phyloP scores from a whole-genome alignment of 2,888 invertebrate species.

The Anoplius nigerrimus region DNA sequence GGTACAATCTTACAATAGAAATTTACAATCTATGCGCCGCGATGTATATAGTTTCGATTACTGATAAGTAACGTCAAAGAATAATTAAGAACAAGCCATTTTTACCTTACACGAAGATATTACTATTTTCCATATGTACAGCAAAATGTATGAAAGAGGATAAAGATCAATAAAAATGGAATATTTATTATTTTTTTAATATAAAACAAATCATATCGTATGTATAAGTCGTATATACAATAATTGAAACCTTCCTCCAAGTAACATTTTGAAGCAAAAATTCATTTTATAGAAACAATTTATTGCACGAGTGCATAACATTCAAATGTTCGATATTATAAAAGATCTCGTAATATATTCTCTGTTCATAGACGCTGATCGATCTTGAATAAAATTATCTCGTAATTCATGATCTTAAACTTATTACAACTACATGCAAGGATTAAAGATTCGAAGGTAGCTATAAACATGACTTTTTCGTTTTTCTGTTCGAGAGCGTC shows the following conservation, averaged over 20 bases:
- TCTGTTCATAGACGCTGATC: constrained; percentile 34
- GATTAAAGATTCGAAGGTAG: background rate
- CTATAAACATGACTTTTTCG: constrained; percentile 4
- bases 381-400: constrained; percentile 36
- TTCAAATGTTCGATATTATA: constrained; percentile 41
- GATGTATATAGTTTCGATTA: no score
- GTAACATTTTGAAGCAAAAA: constrained; percentile 56
- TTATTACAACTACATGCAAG: constrained; percentile 6
- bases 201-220: constrained; percentile 68
- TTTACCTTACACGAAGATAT: constrained; percentile 7
- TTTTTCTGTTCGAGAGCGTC: background rate
- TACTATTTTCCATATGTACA: constrained; percentile 7
- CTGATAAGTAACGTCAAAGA: background rate
- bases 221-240: constrained; percentile 70
- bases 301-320: constrained; percentile 59
- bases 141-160: constrained; percentile 34
- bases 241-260: constrained; percentile 69
- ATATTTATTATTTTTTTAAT: constrained; percentile 61
- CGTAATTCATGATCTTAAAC: constrained; percentile 26
- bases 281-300: constrained; percentile 44
- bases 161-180: constrained; percentile 56
- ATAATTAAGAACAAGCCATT: background rate
- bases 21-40: no score
- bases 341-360: constrained; percentile 34
- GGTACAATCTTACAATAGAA: no score